These are phyloP conservation scores for Drosophila elegans DNA, from an alignment of 1,140 invertebrate genomes.

Conservation along the genomic window DNA sequence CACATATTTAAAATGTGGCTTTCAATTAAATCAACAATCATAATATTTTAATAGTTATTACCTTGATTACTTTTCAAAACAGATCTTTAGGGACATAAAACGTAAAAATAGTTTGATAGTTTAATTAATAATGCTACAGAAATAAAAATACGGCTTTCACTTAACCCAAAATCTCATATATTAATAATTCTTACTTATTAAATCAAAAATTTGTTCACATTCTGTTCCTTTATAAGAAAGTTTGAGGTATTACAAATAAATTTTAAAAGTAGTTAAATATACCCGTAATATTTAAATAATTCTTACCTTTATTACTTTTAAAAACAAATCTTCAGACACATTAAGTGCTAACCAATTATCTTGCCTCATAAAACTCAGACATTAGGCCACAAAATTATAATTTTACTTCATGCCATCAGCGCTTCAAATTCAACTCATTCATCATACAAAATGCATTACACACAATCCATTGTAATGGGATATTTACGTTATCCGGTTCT, in stretches of 20 bases:
- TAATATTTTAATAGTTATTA: too few species aligned
- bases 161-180: too few species aligned
- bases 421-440: conserved; percentile 33
- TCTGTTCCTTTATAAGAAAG: neutral
- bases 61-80: too few species aligned
- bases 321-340: neutral
- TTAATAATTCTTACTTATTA: too few species aligned
- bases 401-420: conserved; percentile 18
- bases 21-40: too few species aligned
- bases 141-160: too few species aligned
- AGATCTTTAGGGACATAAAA: too few species aligned
- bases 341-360: conserved; percentile 7
- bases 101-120: too few species aligned
- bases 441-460: conserved; percentile 50
- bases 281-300: neutral
- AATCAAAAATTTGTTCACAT: too few species aligned
- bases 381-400: conserved; percentile 19
- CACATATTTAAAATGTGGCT: too few species aligned
- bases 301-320: neutral
- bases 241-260: neutral
- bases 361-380: neutral
- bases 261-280: neutral
- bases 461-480: conserved; percentile 41
- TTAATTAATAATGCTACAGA: too few species aligned
- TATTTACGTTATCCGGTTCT: conserved; percentile 45